Conservation (phyloP, 2,113 vertebrate species). For the Puffinus mauretanicus region DNA sequence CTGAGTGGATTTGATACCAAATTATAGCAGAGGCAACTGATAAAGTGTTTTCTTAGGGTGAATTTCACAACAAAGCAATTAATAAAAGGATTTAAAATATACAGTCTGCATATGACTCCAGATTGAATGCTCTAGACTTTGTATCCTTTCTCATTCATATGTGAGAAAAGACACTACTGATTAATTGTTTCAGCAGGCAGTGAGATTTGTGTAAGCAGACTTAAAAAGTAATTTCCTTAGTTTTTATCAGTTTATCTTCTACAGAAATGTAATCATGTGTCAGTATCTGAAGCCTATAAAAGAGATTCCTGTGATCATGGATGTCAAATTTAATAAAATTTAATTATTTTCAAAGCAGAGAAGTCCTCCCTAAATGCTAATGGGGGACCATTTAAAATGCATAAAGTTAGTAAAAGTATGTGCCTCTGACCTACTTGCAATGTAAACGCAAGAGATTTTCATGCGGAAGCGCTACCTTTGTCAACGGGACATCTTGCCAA, state of each 20-base stretch:
- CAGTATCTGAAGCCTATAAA: neutral
- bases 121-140: neutral
- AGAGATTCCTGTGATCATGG: neutral
- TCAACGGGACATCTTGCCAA: neutral
- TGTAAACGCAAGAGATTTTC: neutral
- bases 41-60: constrained; percentile 54
- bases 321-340: neutral
- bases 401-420: neutral
- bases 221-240: neutral
- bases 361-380: neutral
- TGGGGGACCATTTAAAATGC: neutral
- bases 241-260: neutral
- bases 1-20: neutral
- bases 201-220: neutral
- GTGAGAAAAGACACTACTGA: neutral
- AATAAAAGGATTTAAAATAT: constrained; percentile 60
- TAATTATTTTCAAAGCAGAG: neutral
- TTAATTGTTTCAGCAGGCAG: neutral
- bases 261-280: neutral
- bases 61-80: constrained; percentile 66
- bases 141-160: neutral
- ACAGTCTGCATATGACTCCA: neutral
- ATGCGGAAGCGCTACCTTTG: neutral
- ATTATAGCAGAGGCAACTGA: constrained; percentile 45
- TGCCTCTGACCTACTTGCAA: neutral